Conservation (phyloP, 1,140 invertebrate genomes). For the Potamilus streckersoni region DNA sequence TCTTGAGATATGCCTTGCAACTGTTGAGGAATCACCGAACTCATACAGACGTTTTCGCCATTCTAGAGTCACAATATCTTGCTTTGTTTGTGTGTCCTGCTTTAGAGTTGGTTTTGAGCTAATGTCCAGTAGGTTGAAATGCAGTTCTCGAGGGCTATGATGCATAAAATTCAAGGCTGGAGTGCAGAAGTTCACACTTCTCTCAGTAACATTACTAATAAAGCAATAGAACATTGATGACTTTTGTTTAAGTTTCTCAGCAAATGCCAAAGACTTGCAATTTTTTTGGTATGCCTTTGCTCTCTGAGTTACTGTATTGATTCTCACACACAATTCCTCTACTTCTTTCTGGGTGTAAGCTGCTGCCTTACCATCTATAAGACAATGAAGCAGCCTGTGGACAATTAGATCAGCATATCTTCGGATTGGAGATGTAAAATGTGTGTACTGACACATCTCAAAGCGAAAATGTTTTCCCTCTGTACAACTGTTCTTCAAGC, state of each 20-base stretch:
- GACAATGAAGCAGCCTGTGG: slow-evolving; percentile 65
- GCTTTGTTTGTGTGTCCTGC: slow-evolving; percentile 7
- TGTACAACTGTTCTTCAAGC: background rate
- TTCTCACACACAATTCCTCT: slow-evolving; percentile 24
- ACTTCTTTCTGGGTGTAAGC: slow-evolving; percentile 30
- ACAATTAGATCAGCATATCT: slow-evolving; percentile 32
- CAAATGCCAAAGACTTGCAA: slow-evolving; percentile 27
- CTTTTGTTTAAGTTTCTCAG: slow-evolving; percentile 22
- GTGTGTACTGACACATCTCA: slow-evolving; percentile 28
- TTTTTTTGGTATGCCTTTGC: slow-evolving; percentile 32
- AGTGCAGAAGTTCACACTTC: slow-evolving; percentile 13
- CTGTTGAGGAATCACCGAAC: background rate
- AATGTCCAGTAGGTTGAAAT: slow-evolving; percentile 27
- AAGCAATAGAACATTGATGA: slow-evolving; percentile 28
- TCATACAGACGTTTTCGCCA: slow-evolving; percentile 28
- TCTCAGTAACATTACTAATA: slow-evolving; percentile 28
- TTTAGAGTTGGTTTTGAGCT: slow-evolving; percentile 16
- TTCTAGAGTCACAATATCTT: slow-evolving; percentile 9
- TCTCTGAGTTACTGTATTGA: slow-evolving; percentile 22
- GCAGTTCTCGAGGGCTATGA: slow-evolving; percentile 7
- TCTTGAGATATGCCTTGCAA: background rate
- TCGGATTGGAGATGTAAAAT: slow-evolving; percentile 36
- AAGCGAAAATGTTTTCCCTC: slow-evolving; percentile 27
- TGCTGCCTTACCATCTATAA: slow-evolving; percentile 71
- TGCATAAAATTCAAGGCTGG: slow-evolving; percentile 24